Evolutionary conservation across 2,797 vertebrate species (phyloP), one percentile per base, ranked within the genome.

Genomic region (Gymnocypris eckloni): DNA sequence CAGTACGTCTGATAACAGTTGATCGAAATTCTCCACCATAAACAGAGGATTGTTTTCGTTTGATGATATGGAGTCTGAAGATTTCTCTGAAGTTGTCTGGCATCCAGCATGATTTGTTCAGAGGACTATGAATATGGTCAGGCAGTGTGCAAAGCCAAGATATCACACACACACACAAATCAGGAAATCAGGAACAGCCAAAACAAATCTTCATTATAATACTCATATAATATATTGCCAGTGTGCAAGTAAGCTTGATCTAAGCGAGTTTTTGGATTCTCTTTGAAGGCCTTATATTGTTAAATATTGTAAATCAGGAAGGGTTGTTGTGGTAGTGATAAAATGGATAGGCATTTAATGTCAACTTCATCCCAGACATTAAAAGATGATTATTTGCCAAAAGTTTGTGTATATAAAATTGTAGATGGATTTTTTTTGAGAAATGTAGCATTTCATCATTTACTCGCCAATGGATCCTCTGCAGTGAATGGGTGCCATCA

Each of bases 31-130:
- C 79, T 45, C 79, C 61, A 33, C 10, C 64, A 67, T 56, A 72
- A 54, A 73, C 54, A 86, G 72, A 61, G 84, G 43, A 41, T 84
- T 82, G 71, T 86, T 85, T 75, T 70, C 75, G 45, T 84, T 84
- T 84, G 75, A 84, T 70, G 75, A 78, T 84, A 52, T 67, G 37
- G 7, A 39, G 64, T 78, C 64, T 52, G 1, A 84, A 69, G 73
- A 69, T 77, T 56, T 78, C 16, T 69, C 73, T 78, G 54, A 70
- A 77, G 61, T 76, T 77, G 64, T 25, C 64, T 54, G 48, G 15
- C 37, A 70, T 25, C 37, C 64, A 56, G 50, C 12, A 0, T 22
- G 22, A 75, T 69, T 54, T 67, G 59, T 84, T 78, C 69, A 69
- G 5, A 28, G 15, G 45, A 41, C 28, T n/a, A 2, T 20, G 56